Conservation (phyloP, 2,797 vertebrate genomes). For the Yasuhikotakia modesta region DNA sequence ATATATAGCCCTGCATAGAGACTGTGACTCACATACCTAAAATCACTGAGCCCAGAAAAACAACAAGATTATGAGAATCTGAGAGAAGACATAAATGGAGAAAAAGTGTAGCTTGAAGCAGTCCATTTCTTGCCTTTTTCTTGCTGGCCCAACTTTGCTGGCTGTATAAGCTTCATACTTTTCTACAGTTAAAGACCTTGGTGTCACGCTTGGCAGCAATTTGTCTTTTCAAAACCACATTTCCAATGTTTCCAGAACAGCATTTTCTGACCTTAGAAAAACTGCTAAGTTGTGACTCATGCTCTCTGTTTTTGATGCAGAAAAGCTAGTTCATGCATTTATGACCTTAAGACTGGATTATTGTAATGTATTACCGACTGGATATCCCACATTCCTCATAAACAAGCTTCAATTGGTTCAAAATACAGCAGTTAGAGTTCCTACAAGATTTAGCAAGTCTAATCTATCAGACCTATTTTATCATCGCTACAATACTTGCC, state of each 20-base stretch:
- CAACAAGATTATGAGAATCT: constrained; percentile 46
- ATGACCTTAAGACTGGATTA: constrained; percentile 1
- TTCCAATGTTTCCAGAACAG: not conserved
- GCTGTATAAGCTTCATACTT: constrained; percentile 11
- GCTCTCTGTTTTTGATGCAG: not conserved
- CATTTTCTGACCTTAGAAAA: not conserved
- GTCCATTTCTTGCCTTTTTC: constrained; percentile 2
- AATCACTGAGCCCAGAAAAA: constrained; percentile 49
- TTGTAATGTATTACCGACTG: not conserved
- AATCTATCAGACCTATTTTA: not conserved
- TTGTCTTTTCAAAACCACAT: not conserved
- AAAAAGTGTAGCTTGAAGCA: constrained; percentile 18
- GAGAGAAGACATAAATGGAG: constrained; percentile 11
- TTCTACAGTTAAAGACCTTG: not conserved
- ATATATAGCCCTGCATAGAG: constrained; percentile 59
- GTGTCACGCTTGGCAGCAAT: not conserved
- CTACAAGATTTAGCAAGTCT: not conserved
- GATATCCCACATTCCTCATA: not conserved
- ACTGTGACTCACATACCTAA: constrained; percentile 58
- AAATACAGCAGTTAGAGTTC: not conserved
- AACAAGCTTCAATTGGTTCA: not conserved
- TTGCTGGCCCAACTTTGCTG: not conserved
- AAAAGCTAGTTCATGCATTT: not conserved
- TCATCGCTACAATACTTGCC: not conserved
- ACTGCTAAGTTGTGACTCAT: not conserved